Evolutionary conservation across 2,797 vertebrate species (phyloP).

Genomic region (Alca torda): DNA sequence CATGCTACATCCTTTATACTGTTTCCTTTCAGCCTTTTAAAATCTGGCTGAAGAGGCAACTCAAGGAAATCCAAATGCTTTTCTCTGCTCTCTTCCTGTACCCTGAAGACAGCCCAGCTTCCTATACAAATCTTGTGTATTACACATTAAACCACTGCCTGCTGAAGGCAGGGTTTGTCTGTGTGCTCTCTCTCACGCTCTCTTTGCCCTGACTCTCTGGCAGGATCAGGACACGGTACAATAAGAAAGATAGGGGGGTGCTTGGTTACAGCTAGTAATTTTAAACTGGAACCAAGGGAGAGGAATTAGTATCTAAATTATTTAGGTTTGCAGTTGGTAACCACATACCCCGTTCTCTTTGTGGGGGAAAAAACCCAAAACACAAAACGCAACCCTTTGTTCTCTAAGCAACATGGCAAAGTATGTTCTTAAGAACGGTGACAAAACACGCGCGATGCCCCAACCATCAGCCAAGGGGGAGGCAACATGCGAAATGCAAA

Average conservation of each 20-base stretch:
- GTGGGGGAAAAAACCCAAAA: neutral
- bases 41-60: conserved; percentile 24
- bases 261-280: conserved; percentile 34
- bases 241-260: conserved; percentile 12
- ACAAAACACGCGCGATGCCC: neutral
- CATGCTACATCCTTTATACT: conserved; percentile 1
- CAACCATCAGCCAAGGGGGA: neutral
- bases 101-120: conserved; percentile 56
- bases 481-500: conserved; percentile 21
- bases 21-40: conserved; percentile 40
- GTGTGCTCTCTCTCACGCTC: conserved; percentile 40
- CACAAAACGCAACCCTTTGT: conserved; percentile 47
- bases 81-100: conserved; percentile 54
- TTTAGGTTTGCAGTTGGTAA: conserved; percentile 53
- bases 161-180: conserved; percentile 48
- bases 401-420: conserved; percentile 56
- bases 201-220: conserved; percentile 50
- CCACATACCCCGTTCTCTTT: conserved; percentile 14
- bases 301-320: conserved; percentile 37
- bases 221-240: conserved; percentile 40
- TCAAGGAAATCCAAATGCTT: conserved; percentile 46
- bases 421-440: conserved; percentile 20
- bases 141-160: conserved; percentile 34
- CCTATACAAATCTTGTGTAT: conserved; percentile 43
- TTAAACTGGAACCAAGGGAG: conserved; percentile 48